These are phyloP conservation scores for Ochropleura leucogaster DNA, from an alignment of 2,888 invertebrate genomes.

Conservation along the genomic window DNA sequence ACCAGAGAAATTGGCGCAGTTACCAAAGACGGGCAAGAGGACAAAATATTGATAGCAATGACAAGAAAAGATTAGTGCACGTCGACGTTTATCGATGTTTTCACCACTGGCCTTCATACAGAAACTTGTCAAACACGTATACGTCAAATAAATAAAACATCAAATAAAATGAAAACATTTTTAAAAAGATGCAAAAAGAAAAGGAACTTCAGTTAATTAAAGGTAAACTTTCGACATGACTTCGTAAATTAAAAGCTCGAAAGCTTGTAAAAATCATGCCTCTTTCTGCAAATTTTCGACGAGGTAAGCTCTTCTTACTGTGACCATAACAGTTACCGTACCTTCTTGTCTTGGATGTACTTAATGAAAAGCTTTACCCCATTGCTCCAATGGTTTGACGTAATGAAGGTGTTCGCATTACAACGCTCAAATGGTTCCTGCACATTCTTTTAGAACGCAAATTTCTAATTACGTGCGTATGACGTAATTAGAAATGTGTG, in stretches of 20 bases:
- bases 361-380: slow-evolving; percentile 20
- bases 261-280: slow-evolving; percentile 74
- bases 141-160: slow-evolving; percentile 28
- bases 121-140: slow-evolving; percentile 17
- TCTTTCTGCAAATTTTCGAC: slow-evolving; percentile 82
- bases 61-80: background rate
- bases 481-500: background rate
- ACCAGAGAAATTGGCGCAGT: background rate
- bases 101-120: background rate
- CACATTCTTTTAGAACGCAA: slow-evolving; percentile 23
- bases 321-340: slow-evolving; percentile 29
- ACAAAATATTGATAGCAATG: background rate
- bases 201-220: slow-evolving; percentile 3
- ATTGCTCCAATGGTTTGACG: slow-evolving; percentile 11
- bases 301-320: slow-evolving; percentile 72
- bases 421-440: background rate
- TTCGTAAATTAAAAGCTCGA: slow-evolving; percentile 45
- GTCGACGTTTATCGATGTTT: slow-evolving; percentile 4
- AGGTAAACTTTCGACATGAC: slow-evolving; percentile 27
- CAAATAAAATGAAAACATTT: slow-evolving; percentile 1
- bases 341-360: slow-evolving; percentile 13
- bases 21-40: background rate
- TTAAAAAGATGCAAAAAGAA: slow-evolving; percentile 12
- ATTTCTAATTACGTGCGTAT: too few species aligned
- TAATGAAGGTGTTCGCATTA: slow-evolving; percentile 39